These are phyloP conservation scores for Sebastes cheni DNA, from an alignment of 2,797 vertebrate species.

Conservation along the genomic window DNA sequence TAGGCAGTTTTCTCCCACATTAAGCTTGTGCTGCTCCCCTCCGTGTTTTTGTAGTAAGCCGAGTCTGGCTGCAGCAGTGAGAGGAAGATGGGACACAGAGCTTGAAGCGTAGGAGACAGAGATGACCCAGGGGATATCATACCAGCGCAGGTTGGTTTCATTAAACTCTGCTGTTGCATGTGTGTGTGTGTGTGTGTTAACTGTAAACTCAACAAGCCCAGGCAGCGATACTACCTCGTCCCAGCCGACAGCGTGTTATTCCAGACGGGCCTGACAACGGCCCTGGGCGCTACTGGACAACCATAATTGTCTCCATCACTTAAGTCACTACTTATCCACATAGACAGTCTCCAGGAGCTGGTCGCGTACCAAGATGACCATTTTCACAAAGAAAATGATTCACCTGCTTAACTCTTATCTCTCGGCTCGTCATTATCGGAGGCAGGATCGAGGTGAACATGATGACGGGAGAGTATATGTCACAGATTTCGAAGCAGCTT, in stretches of 20 bases:
- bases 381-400: constrained; percentile 47
- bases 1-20: constrained; percentile 55
- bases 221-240: constrained; percentile 61
- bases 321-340: constrained; percentile 51
- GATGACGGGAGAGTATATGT: constrained; percentile 37
- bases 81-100: constrained; percentile 51
- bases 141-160: constrained; percentile 70
- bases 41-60: constrained; percentile 50
- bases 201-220: constrained; percentile 63
- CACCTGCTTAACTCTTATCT: constrained; percentile 46
- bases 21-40: constrained; percentile 40
- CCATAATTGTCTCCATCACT: constrained; percentile 72
- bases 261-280: constrained; percentile 62
- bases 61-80: constrained; percentile 41
- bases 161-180: constrained; percentile 55
- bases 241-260: constrained; percentile 52
- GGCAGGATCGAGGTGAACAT: constrained; percentile 19
- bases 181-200: constrained; percentile 27
- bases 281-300: constrained; percentile 64
- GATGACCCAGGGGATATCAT: constrained; percentile 73
- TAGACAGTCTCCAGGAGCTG: constrained; percentile 23
- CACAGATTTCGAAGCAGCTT: constrained; percentile 22
- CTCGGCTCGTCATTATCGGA: constrained; percentile 42
- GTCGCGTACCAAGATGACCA: constrained; percentile 21
- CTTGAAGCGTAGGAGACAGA: constrained; percentile 61